phyloP scores from a whole-genome alignment of 1,140 invertebrate genomes.

The Whitmania pigra region DNA sequence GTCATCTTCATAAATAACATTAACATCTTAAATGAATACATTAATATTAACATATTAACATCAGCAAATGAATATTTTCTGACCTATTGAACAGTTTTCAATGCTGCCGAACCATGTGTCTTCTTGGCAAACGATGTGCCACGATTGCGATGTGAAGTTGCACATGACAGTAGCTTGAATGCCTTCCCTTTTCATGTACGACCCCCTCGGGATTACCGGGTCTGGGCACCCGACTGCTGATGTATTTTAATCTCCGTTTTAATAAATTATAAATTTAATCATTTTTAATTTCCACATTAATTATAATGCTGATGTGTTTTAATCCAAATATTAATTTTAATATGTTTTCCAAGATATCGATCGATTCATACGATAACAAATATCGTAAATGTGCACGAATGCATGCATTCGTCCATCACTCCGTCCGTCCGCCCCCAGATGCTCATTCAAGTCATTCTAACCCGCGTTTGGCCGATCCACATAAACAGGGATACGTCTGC shows the following conservation, averaged over 20 bases:
- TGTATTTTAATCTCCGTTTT: not conserved
- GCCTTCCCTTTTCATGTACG: constrained; percentile 15
- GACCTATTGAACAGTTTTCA: constrained; percentile 22
- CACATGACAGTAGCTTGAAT: constrained; percentile 19
- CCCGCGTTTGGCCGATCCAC: no score
- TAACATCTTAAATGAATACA: no score
- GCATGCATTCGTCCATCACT: no score
- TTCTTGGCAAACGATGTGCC: constrained; percentile 25
- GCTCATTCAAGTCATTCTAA: no score
- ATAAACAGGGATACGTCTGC: no score
- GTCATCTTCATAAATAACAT: no score
- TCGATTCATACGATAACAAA: not conserved
- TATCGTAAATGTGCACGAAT: no score
- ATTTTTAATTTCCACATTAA: no score
- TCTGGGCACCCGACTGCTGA: constrained; percentile 23
- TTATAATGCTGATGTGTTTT: constrained; percentile 10
- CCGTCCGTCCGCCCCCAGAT: no score
- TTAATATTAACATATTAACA: no score
- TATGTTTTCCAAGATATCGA: not conserved
- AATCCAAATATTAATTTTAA: not conserved
- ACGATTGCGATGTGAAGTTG: constrained; percentile 20
- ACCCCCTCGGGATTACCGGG: constrained; percentile 17
- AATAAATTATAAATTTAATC: no score
- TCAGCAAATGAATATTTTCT: no score
- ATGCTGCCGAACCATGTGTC: constrained; percentile 22